phyloP scores from a whole-genome alignment of 2,797 vertebrate genomes.

The Sparus aurata region DNA sequence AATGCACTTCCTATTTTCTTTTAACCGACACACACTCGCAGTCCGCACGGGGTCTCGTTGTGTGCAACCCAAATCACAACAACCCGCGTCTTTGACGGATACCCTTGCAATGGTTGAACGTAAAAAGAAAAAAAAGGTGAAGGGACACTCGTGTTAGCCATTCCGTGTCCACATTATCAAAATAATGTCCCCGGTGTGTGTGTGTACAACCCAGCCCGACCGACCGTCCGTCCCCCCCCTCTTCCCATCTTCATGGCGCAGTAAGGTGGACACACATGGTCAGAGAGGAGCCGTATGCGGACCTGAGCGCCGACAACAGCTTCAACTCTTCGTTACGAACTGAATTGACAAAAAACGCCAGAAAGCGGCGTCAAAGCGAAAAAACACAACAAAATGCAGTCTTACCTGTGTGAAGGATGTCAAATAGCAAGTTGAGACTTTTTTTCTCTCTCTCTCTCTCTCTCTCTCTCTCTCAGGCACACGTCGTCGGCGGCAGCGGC shows the following conservation, averaged over 20 bases:
- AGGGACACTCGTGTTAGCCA: background rate
- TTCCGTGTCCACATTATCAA: conserved; percentile 37
- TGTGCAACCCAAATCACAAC: conserved; percentile 26
- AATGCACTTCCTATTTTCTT: conserved; percentile 74
- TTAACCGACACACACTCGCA: conserved; percentile 27
- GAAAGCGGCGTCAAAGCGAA: background rate
- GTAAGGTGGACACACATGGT: conserved; percentile 84
- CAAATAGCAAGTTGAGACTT: conserved; percentile 76
- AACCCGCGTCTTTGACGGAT: conserved; percentile 20
- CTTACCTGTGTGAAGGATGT: conserved; percentile 80
- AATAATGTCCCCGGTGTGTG: conserved; percentile 21
- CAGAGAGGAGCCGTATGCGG: conserved; percentile 63
- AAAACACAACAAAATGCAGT: background rate
- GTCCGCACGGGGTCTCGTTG: conserved; percentile 19
- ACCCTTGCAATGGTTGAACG: conserved; percentile 12
- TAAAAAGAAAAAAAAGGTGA: conserved; percentile 16
- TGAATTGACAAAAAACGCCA: background rate
- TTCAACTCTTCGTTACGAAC: conserved; percentile 44
- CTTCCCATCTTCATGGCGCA: conserved; percentile 84
- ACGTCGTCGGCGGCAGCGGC: conserved; percentile 47
- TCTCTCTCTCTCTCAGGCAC: conserved; percentile 46
- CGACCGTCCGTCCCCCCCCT: conserved; percentile 24
- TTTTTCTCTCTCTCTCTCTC: conserved; percentile 28
- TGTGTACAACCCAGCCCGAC: conserved; percentile 55
- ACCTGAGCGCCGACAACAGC: conserved; percentile 33